Percentiles rank a stretch among this genome's conserved stretches.
phyloP scores from a whole-genome alignment of 2,888 invertebrate genomes.

The Drosophila stalkeri region DNA sequence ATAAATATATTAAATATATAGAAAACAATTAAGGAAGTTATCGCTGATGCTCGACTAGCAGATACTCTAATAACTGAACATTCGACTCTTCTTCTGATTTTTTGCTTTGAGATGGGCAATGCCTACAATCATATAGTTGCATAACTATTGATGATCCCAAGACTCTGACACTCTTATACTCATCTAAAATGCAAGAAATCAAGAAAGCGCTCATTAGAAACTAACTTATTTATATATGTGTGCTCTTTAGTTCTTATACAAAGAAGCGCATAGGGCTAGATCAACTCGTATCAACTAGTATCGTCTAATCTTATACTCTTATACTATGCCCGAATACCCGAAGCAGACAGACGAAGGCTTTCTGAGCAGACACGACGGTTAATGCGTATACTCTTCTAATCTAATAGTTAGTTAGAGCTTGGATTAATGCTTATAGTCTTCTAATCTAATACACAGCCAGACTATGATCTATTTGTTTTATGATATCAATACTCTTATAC shows the following conservation, averaged over 20 bases:
- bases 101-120: too few species aligned
- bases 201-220: too few species aligned
- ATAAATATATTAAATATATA: constrained; percentile 7
- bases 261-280: background rate
- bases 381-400: background rate
- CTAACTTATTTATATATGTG: too few species aligned
- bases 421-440: background rate
- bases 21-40: background rate
- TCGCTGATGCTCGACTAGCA: background rate
- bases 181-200: too few species aligned
- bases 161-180: background rate
- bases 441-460: background rate
- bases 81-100: too few species aligned
- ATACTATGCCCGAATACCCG: background rate
- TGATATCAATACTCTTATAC: background rate
- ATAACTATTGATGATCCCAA: too few species aligned
- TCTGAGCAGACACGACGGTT: background rate
- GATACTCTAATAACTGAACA: background rate
- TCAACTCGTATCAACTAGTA: too few species aligned
- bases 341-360: background rate
- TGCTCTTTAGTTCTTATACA: background rate
- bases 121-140: too few species aligned
- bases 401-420: too few species aligned
- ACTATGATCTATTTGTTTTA: too few species aligned
- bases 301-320: too few species aligned